phyloP scores from a whole-genome alignment of 2,797 vertebrate genomes.

The Dermochelys coriacea region DNA sequence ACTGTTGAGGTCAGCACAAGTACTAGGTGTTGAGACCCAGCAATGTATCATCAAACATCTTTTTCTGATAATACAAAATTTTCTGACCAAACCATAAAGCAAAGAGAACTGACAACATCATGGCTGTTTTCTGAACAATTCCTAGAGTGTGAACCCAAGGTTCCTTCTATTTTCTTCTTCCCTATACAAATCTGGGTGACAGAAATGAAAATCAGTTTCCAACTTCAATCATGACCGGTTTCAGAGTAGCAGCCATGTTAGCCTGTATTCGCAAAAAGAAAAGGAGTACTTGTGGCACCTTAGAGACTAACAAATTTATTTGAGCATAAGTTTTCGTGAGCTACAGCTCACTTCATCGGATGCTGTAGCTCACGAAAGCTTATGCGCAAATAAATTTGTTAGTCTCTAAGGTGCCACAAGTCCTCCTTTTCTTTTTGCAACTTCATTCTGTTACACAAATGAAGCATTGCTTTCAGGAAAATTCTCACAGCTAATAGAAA shows the following conservation, averaged over 20 bases:
- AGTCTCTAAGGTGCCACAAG: too few relatives aligned
- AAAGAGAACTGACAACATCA: neutral
- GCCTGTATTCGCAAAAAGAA: too few relatives aligned
- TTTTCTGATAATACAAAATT: neutral
- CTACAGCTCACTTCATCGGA: too few relatives aligned
- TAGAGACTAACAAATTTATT: too few relatives aligned
- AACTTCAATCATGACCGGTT: too few relatives aligned
- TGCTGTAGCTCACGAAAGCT: too few relatives aligned
- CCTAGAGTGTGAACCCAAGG: neutral
- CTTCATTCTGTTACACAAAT: too few relatives aligned
- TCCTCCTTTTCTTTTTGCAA: neutral
- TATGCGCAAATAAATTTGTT: too few relatives aligned
- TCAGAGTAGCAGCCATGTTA: too few relatives aligned
- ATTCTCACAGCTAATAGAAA: neutral
- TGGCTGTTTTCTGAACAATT: neutral
- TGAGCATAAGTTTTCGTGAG: too few relatives aligned
- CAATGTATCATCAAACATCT: neutral
- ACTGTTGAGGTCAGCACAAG: neutral
- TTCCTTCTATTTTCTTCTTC: neutral
- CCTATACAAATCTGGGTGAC: neutral
- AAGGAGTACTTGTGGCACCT: too few relatives aligned
- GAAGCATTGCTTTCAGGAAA: neutral
- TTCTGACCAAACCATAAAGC: neutral
- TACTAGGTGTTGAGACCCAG: neutral
- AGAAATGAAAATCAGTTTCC: neutral